Evolutionary conservation across 2,888 invertebrate species (phyloP), one percentile per base, ranked within the genome.

Genomic region (Sphaerolaimus hirsutus): DNA sequence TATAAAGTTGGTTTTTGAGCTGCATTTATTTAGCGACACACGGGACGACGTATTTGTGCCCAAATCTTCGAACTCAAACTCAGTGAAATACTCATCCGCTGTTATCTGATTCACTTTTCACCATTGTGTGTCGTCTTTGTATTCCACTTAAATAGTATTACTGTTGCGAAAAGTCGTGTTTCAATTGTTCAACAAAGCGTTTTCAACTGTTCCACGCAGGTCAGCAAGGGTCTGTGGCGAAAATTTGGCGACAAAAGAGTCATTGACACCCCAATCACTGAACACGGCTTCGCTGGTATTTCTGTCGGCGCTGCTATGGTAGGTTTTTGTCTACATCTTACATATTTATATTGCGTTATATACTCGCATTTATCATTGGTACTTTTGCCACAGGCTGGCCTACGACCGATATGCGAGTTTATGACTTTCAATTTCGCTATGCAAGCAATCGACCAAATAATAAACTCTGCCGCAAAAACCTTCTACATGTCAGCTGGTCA

Each of bases 361-460:
- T n/a, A n/a, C n/a, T n/a, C n/a, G n/a, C n/a, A n/a, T n/a, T n/a
- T n/a, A n/a, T n/a, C n/a, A n/a, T n/a, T n/a, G n/a, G n/a, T n/a
- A n/a, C n/a, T n/a, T n/a, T n/a, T n/a, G n/a, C n/a, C n/a, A 36
- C 60, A 76, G 74, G 81, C 79, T 43, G 89, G 89, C 0, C 71
- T 91, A 25, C 71, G 76, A 58, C 91, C 91, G 0, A 75, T 91
- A 53, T 87, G 87, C 68, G 91, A 91, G 67, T 91, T 89, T 67
- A 93, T 91, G 91, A 91, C 91, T 1, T 87, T 80, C 65, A 93
- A 93, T 67, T 91, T 93, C 66, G 77, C 89, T 21, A 86, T 93
- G 89, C 91, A 93, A 71, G 86, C 87, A 35, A 91, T 93, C 61
- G 91, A 93, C 71, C 91, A 91, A 54, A 79, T 89, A 27, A 59